Conservation (phyloP, 2,113 vertebrate species). For the Bujurquina vittata region DNA sequence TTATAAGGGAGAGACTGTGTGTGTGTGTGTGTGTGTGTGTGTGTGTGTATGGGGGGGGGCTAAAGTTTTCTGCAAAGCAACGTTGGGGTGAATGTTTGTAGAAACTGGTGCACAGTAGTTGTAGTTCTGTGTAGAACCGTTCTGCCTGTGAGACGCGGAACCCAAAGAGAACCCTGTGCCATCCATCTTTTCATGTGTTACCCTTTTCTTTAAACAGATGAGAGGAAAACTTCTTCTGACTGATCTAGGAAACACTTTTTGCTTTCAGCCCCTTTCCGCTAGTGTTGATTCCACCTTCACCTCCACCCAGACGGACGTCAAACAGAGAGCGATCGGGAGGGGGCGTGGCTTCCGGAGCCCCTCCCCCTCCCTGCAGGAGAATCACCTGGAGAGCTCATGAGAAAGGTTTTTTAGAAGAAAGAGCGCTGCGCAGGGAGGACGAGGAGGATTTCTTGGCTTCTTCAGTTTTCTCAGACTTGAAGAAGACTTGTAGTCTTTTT, state of each 20-base stretch:
- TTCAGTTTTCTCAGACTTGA: not conserved
- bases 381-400: constrained; percentile 43
- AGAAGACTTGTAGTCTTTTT: not conserved
- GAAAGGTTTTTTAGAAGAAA: not conserved
- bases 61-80: no score
- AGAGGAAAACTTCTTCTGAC: not conserved
- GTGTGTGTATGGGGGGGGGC: no score
- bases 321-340: not conserved
- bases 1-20: no score
- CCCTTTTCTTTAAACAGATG: no score
- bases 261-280: not conserved
- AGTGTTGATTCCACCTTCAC: constrained; percentile 29
- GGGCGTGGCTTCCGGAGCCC: constrained; percentile 19
- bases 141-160: no score
- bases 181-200: no score
- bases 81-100: no score
- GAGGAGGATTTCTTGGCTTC: not conserved
- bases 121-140: no score
- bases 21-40: no score
- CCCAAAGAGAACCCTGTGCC: no score
- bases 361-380: not conserved
- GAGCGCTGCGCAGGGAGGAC: not conserved
- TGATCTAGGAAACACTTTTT: not conserved
- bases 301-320: not conserved
- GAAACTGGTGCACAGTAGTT: no score